Evolutionary conservation across 2,113 vertebrate species (phyloP), one percentile per base, ranked within the genome.

Genomic region (Uropsilus gracilis): DNA sequence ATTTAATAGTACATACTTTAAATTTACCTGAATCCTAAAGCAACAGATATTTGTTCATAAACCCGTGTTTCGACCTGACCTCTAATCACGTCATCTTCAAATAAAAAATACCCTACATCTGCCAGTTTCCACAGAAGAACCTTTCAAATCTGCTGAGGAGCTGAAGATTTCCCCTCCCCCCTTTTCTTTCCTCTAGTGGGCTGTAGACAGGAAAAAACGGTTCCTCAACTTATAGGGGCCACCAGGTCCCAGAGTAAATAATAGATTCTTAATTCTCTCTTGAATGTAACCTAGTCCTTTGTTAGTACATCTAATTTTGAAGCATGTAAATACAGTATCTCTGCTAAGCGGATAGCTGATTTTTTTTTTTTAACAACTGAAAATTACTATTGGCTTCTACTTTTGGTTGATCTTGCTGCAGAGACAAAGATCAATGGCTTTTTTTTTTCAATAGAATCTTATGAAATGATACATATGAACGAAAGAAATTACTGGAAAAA

Each of bases 381-480:
- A n/a, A n/a, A n/a, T n/a, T n/a, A 92, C 61, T 81, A 57, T 18
- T 44, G 84, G 32, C 20, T 87, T 93, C 50, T 7, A 85, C 24
- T 53, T 92, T 48, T 30, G 18, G 30, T 55, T 92, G 55, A 80
- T 88, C n/a, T 53, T 84, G 44, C 28, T 77, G 4, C 26, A 72
- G 66, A 86, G 75, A 77, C 22, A 81, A 91, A 64, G 18, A 95
- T 84, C 46, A 75, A 16, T 89, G 94, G 69, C 26, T 87, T 16
- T 75, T n/a, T n/a, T n/a, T n/a, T n/a, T n/a, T n/a, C n/a, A n/a
- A n/a, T n/a, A n/a, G n/a, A n/a, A n/a, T n/a, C n/a, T n/a, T n/a
- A n/a, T n/a, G n/a, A n/a, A n/a, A n/a, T n/a, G n/a, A 63, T 84
- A 17, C 86, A 88, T 28, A 71, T 8, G 12, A 37, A 72, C 75